phyloP scores from a whole-genome alignment of 2,888 invertebrate genomes.

The Acleris holmiana region DNA sequence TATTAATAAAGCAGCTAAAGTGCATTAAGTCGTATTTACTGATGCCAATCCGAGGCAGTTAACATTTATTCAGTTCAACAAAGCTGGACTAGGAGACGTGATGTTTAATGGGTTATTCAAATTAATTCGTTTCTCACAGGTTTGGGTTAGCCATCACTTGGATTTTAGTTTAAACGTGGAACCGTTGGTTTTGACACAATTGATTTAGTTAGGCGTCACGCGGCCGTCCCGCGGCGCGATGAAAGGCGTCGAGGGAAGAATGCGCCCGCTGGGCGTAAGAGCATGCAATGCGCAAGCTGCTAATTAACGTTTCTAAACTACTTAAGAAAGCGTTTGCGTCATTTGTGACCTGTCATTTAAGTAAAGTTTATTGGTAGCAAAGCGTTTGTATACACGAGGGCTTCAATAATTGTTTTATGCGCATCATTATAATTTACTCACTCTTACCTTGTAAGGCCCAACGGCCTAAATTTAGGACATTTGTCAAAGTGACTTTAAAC shows the following conservation, averaged over 20 bases:
- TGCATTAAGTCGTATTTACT: constrained; percentile 13
- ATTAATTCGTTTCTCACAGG: neutral
- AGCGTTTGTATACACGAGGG: too few species aligned
- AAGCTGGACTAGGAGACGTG: constrained; percentile 10
- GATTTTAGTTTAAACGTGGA: constrained; percentile 6
- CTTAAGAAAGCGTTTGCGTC: constrained; percentile 18
- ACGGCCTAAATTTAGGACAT: too few species aligned
- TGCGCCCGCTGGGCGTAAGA: constrained; percentile 29
- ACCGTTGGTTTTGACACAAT: constrained; percentile 11
- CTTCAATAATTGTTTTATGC: too few species aligned
- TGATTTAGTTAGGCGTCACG: constrained; percentile 1
- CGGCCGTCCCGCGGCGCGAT: constrained; percentile 23
- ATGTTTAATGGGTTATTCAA: constrained; percentile 12
- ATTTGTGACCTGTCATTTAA: constrained; percentile 3
- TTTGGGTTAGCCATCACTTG: constrained; percentile 2
- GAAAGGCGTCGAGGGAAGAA: constrained; percentile 31
- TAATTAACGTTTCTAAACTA: constrained; percentile 20
- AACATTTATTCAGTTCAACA: neutral
- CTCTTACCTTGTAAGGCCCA: too few species aligned
- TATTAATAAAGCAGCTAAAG: constrained; percentile 29
- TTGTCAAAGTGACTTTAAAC: too few species aligned
- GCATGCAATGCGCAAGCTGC: constrained; percentile 13
- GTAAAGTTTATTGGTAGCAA: too few species aligned
- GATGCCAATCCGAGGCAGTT: neutral
- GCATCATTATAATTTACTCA: too few species aligned